Conservation (phyloP, 2,888 invertebrate genomes). For the Tipula helvola region DNA sequence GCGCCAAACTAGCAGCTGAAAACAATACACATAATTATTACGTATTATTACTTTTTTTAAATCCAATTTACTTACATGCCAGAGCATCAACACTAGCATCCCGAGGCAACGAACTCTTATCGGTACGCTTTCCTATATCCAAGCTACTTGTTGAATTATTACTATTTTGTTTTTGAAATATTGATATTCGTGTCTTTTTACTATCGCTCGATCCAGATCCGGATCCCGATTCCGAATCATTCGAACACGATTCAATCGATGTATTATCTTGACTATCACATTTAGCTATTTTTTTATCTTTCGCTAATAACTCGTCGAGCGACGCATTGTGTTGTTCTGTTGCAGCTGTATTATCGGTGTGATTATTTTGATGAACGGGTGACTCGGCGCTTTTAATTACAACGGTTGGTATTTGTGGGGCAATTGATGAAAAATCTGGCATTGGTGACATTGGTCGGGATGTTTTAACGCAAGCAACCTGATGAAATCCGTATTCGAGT, state of each 20-base stretch:
- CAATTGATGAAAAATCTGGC: constrained; percentile 44
- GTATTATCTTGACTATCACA: constrained; percentile 13
- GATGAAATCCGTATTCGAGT: constrained; percentile 69
- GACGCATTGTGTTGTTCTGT: background rate
- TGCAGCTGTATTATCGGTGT: constrained; percentile 8
- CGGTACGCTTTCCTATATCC: constrained; percentile 22
- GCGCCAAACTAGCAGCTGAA: constrained; percentile 25
- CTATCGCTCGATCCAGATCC: constrained; percentile 20
- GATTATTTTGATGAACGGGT: background rate
- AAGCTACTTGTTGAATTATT: constrained; percentile 25
- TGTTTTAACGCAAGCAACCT: constrained; percentile 66
- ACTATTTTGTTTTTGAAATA: constrained; percentile 18
- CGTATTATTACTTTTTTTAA: background rate
- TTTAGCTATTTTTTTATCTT: background rate
- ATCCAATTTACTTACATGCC: constrained; percentile 33
- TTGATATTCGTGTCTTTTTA: constrained; percentile 21
- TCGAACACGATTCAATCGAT: constrained; percentile 15
- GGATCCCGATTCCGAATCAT: constrained; percentile 18
- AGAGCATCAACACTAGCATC: constrained; percentile 56
- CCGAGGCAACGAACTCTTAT: constrained; percentile 43
- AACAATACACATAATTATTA: background rate
- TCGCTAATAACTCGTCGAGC: background rate
- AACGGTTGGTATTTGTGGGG: constrained; percentile 19
- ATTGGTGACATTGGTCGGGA: constrained; percentile 61
- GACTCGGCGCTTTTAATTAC: background rate